Evolutionary conservation across 2,888 invertebrate species (phyloP).

Genomic region (Drosophila tripunctata): DNA sequence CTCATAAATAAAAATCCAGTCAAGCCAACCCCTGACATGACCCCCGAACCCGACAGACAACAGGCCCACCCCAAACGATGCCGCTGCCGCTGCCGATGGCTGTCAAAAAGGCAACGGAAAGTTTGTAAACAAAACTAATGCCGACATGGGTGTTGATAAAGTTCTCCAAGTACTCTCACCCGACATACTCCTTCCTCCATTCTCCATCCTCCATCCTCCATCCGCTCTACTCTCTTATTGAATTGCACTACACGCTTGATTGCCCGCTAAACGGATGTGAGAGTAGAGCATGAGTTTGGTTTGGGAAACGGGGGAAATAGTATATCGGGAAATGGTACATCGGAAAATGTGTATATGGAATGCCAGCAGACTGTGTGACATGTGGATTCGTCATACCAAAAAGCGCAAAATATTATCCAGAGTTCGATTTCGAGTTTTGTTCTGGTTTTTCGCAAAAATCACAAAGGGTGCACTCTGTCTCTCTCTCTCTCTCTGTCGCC

Average conservation of each 20-base stretch:
- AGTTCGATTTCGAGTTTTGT: constrained; percentile 61
- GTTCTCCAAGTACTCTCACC: constrained; percentile 60
- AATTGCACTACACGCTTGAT: constrained; percentile 79
- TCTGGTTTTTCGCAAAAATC: constrained; percentile 72
- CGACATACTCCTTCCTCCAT: constrained; percentile 7
- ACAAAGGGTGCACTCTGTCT: constrained; percentile 41
- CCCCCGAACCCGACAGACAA: not conserved
- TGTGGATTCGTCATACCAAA: constrained; percentile 78
- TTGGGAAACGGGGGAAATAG: not conserved
- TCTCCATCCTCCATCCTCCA: constrained; percentile 1
- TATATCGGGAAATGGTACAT: not conserved
- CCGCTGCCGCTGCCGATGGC: constrained; percentile 34
- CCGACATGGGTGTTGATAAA: constrained; percentile 79
- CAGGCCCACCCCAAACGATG: constrained; percentile 32
- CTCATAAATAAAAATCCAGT: constrained; percentile 74
- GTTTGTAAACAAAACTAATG: constrained; percentile 83
- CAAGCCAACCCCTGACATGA: constrained; percentile 47
- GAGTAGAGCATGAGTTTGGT: constrained; percentile 9
- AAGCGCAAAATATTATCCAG: constrained; percentile 74
- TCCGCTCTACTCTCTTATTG: constrained; percentile 56
- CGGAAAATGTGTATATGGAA: constrained; percentile 5
- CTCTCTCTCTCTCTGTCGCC: not conserved
- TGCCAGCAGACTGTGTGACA: constrained; percentile 50
- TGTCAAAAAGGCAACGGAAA: constrained; percentile 80
- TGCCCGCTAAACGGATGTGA: constrained; percentile 76